A percentile compares a stretch with the other conserved stretches of the same genome.
Evolutionary conservation across 2,888 invertebrate genomes (phyloP).

Genomic region (Choreutis nemorana): DNA sequence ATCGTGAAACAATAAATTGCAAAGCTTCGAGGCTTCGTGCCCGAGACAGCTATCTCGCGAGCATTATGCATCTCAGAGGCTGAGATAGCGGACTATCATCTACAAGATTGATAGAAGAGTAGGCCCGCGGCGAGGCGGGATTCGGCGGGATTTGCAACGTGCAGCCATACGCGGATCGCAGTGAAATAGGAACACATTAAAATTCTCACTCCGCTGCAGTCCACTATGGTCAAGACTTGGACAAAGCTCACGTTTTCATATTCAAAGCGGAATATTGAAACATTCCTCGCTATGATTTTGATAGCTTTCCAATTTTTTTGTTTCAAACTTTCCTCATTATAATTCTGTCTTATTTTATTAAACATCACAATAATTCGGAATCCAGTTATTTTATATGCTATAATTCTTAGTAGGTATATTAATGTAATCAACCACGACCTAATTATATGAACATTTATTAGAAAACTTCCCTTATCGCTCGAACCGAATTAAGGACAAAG

Average conservation of each 20-base stretch:
- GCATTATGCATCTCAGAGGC: constrained; percentile 58
- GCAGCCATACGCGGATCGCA: constrained; percentile 13
- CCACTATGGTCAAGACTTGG: neutral
- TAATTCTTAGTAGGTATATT: too few species aligned
- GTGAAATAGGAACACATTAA: neutral
- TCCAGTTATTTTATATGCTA: too few species aligned
- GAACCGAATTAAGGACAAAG: constrained; percentile 48
- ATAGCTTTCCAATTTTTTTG: constrained; percentile 9
- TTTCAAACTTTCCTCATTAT: constrained; percentile 5
- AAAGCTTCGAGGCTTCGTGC: constrained; percentile 65
- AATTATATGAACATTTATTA: too few species aligned
- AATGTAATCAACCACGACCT: too few species aligned
- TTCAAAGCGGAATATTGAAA: too few species aligned
- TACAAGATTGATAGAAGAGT: constrained; percentile 62
- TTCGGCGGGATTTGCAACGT: constrained; percentile 41
- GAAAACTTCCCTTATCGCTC: constrained; percentile 49
- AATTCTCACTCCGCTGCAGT: neutral
- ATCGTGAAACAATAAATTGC: constrained; percentile 68
- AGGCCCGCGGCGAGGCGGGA: constrained; percentile 51
- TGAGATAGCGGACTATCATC: constrained; percentile 60
- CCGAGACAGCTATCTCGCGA: constrained; percentile 60
- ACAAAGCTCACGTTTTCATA: neutral
- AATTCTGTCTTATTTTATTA: too few species aligned
- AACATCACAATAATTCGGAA: too few species aligned
- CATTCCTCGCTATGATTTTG: too few species aligned